Conservation (phyloP, 2,113 vertebrate genomes). For the Megaleporinus macrocephalus region DNA sequence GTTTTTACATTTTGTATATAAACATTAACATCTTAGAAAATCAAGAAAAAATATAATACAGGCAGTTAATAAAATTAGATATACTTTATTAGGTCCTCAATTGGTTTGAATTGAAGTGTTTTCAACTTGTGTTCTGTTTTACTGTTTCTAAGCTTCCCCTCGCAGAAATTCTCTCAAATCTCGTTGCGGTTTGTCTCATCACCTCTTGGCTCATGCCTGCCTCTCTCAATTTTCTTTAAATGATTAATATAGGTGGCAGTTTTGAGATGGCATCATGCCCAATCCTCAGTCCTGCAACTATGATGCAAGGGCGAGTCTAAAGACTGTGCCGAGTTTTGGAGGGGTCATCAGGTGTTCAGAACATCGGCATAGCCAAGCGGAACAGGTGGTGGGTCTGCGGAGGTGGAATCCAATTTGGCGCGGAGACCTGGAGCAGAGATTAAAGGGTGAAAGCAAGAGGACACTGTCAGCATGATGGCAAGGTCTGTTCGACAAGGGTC, state of each 20-base stretch:
- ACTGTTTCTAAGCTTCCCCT: no score
- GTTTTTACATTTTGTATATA: no score
- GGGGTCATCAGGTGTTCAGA: conserved; percentile 56
- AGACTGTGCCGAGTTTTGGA: conserved; percentile 49
- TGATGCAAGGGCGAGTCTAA: conserved; percentile 47
- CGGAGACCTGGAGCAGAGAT: conserved; percentile 59
- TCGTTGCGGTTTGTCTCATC: not conserved
- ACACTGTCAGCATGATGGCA: conserved; percentile 55
- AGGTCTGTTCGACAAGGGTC: conserved; percentile 56
- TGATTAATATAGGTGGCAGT: conserved; percentile 29
- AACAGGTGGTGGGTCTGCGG: conserved; percentile 58
- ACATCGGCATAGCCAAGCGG: conserved; percentile 52
- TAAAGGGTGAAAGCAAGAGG: conserved; percentile 62
- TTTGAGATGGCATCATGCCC: conserved; percentile 26
- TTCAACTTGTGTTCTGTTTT: no score
- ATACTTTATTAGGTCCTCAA: no score
- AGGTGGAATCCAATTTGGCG: conserved; percentile 63
- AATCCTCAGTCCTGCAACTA: conserved; percentile 28
- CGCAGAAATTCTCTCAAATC: not conserved
- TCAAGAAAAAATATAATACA: no score
- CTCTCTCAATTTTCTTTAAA: conserved; percentile 3
- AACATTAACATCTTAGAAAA: no score
- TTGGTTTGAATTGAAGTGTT: no score
- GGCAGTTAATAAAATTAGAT: no score
- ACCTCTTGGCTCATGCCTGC: not conserved